Evolutionary conservation across 2,888 invertebrate genomes (phyloP).

Genomic region (Sarcophaga carnaria): DNA sequence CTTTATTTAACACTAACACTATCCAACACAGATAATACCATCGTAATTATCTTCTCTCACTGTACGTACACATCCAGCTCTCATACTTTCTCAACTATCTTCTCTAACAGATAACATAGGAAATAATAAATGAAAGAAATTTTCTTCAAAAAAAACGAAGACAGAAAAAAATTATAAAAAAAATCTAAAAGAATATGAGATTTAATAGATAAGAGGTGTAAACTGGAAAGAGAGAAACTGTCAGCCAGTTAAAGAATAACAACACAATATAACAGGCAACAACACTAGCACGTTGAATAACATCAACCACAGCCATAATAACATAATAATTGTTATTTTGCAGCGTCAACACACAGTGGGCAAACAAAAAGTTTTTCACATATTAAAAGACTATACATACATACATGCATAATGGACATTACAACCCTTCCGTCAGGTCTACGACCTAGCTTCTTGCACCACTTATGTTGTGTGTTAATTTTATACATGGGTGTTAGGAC

Average conservation of each 20-base stretch:
- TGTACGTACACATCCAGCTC: neutral
- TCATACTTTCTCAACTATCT: neutral
- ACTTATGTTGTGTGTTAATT: too few species aligned
- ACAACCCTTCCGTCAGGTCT: too few species aligned
- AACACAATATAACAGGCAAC: neutral
- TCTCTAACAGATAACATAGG: neutral
- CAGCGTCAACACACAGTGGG: neutral
- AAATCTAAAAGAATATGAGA: neutral
- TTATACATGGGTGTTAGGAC: too few species aligned
- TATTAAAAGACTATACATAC: too few species aligned
- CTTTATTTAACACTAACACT: slow-evolving; percentile 31
- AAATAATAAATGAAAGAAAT: slow-evolving; percentile 1
- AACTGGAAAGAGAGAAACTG: slow-evolving; percentile 27
- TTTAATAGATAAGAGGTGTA: neutral
- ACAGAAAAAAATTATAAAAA: too few species aligned
- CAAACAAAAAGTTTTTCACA: too few species aligned
- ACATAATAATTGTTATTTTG: neutral
- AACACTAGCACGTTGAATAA: neutral
- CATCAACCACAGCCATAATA: neutral
- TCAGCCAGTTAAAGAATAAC: slow-evolving; percentile 27
- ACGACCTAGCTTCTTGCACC: too few species aligned
- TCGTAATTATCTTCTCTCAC: neutral
- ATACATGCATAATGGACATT: too few species aligned
- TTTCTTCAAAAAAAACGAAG: neutral
- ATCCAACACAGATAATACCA: slow-evolving; percentile 1